Evolutionary conservation across 2,113 vertebrate species (phyloP), one percentile per base, ranked within the genome.

Genomic region (Bagarius yarrelli): DNA sequence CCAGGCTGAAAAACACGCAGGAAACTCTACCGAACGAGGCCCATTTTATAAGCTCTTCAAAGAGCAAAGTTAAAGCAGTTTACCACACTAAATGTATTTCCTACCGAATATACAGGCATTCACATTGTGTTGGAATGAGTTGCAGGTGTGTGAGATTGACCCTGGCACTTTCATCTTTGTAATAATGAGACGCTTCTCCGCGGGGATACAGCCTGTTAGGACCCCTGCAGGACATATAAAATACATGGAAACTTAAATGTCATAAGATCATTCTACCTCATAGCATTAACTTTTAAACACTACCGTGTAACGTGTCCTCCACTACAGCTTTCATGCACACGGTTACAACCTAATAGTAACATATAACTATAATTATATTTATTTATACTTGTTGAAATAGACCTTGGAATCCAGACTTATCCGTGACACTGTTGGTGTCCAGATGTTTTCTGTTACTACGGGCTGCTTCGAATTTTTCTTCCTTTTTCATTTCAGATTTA

Each of bases 61-160:
- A 92, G 85, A 91, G 91, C 85, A 92, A 92, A 91, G 89, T 32
- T 0, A 1, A 27, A 64, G 47, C 55, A 81, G 84, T 87, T 84
- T 87, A 87, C 76, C 86, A 66, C 59, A 25, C 80, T 73, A 74
- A 23, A 69, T 86, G 86, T 83, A 81, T 88, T 87, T 86, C 87
- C 87, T 81, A 64, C 81, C 32, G 84, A 78, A 84, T 76, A 78
- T 75, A 89, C 55, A 81, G 77, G 84, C 67, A 44, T 76, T 77
- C 77, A 80, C 70, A 87, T 82, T 75, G 75, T 1, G 25, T 83
- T 83, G 78, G 88, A 90, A 93, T 88, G 88, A 91, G 88, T 89
- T 90, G 87, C 91, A 93, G 90, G 89, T 92, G 91, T 91, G 56
- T 25, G 50, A 27, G 25, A 16, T 52, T 47, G 83, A 87, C 87